Base-by-base conservation (phyloP, 2,797 vertebrate species). In the Lindbergichthys nudifrons region DNA sequence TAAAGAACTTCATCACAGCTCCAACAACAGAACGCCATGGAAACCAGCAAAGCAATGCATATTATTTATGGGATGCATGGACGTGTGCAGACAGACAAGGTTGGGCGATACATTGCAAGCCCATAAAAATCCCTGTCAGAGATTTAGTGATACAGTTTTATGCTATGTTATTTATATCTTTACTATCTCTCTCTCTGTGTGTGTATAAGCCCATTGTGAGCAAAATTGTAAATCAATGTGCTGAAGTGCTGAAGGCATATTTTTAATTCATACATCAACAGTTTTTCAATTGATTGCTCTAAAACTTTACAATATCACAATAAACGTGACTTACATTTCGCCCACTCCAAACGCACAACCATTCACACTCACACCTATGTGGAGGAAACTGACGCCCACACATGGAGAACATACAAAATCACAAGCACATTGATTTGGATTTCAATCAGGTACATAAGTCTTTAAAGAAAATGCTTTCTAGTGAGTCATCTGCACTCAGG, bases 401-500 rank as follows among this genome's bases (percentile, higher is more conserved):
- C 30, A 68, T 10, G 3, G 8, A 23, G 19, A 16, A 23, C 62
- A 32, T 21, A 1, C 12, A 32, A 26, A 26, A 41, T 36, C 23
- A 9, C 10, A 5, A 21, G 47, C 36, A 53, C 63, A 30, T 18
- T 2, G 26, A 26, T 6, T 14, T 52, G 19, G 8, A 10, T 56
- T n/a, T 12, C 32, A 36, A 36, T 36, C 32, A 36, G 32, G n/a
- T 3, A 36, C 3, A 19, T 19, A 36, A 36, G 43, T 41, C 58
- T 30, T 60, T 13, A 32, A 39, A 48, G 1, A 15, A 36, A 23
- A 26, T 26, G 48, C 45, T 10, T 23, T 21, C 10, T 5, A 8
- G 46, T 66, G 72, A 71, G 15, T 61, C 53, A 57, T 60, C 56
- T 30, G 53, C 15, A n/a, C 45, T 21, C 1, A 8, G 46, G 48